These are phyloP conservation scores for Drosophila emarginata DNA, from an alignment of 2,888 invertebrate genomes.

Conservation along the genomic window DNA sequence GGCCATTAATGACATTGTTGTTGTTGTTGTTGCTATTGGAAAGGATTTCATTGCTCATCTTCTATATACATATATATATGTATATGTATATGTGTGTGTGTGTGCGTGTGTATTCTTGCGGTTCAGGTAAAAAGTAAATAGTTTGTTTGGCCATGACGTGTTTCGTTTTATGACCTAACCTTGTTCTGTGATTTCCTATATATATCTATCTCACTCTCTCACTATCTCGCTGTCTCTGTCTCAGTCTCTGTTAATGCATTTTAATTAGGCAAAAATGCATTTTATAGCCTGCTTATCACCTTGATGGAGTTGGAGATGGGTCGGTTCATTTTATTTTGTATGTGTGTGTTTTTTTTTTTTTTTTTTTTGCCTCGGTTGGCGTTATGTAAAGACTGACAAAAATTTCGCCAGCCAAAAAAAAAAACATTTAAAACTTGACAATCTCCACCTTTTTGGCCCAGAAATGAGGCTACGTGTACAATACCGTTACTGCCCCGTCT, in stretches of 20 bases:
- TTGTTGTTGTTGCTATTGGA: slow-evolving; percentile 57
- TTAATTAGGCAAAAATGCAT: slow-evolving; percentile 68
- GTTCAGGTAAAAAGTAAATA: slow-evolving; percentile 44
- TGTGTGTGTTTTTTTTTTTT: too few relatives aligned
- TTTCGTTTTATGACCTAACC: slow-evolving; percentile 27
- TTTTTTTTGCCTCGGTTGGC: not conserved
- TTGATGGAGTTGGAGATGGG: not conserved
- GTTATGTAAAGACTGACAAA: slow-evolving; percentile 21
- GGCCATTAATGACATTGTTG: slow-evolving; percentile 63
- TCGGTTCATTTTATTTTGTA: too few relatives aligned
- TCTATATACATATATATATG: not conserved
- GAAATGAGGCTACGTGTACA: slow-evolving; percentile 65
- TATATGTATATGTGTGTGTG: too few relatives aligned
- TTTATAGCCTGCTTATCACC: slow-evolving; percentile 20
- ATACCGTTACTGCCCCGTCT: slow-evolving; percentile 50
- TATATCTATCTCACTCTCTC: slow-evolving; percentile 25
- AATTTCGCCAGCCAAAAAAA: slow-evolving; percentile 47
- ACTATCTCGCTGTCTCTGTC: slow-evolving; percentile 14
- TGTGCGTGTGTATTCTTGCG: not conserved
- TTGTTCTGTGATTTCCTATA: slow-evolving; percentile 7
- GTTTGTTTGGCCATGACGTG: slow-evolving; percentile 51
- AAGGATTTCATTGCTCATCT: slow-evolving; percentile 74
- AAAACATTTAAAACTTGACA: slow-evolving; percentile 12
- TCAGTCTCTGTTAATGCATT: slow-evolving; percentile 53
- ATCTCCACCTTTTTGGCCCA: slow-evolving; percentile 64